Percentiles rank a stretch among this genome's conserved stretches.
Evolutionary conservation across 1,140 invertebrate species (phyloP).

Genomic region (Hestina assimilis): DNA sequence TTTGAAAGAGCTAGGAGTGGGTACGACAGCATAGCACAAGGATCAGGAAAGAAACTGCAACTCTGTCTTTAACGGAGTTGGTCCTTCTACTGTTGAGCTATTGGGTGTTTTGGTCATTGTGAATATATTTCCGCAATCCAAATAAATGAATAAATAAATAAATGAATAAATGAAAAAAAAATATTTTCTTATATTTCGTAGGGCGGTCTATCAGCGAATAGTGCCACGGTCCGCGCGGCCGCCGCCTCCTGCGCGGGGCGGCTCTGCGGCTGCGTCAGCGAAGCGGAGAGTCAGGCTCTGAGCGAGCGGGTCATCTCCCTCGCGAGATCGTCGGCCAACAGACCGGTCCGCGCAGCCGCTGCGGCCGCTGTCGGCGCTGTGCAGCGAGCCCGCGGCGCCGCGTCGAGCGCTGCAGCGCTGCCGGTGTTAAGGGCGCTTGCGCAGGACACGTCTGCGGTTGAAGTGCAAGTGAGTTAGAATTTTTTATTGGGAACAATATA

Average conservation of each 20-base stretch:
- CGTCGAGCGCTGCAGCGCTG: slow-evolving; percentile 75
- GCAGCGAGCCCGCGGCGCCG: slow-evolving; percentile 59
- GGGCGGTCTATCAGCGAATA: slow-evolving; percentile 89
- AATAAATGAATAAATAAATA: no score
- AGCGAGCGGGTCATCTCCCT: slow-evolving; percentile 51
- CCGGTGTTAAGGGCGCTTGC: slow-evolving; percentile 96
- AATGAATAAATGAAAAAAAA: no score
- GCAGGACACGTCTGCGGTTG: slow-evolving; percentile 93
- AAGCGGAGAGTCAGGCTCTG: slow-evolving; percentile 51
- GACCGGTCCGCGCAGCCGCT: slow-evolving; percentile 47
- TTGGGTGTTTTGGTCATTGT: no score
- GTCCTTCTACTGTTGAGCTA: no score
- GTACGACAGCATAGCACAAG: no score
- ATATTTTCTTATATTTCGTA: slow-evolving; percentile 35
- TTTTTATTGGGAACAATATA: no score
- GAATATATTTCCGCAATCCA: no score
- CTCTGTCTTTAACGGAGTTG: no score
- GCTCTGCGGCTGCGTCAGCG: slow-evolving; percentile 52
- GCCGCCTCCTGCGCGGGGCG: slow-evolving; percentile 89
- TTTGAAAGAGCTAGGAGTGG: no score
- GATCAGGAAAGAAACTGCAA: no score
- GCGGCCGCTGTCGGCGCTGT: slow-evolving; percentile 86
- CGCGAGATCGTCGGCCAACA: slow-evolving; percentile 37
- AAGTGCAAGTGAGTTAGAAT: slow-evolving; percentile 92
- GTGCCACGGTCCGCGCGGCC: slow-evolving; percentile 92